phyloP scores from a whole-genome alignment of 2,888 invertebrate species.

The Pharmacophagus antenor region DNA sequence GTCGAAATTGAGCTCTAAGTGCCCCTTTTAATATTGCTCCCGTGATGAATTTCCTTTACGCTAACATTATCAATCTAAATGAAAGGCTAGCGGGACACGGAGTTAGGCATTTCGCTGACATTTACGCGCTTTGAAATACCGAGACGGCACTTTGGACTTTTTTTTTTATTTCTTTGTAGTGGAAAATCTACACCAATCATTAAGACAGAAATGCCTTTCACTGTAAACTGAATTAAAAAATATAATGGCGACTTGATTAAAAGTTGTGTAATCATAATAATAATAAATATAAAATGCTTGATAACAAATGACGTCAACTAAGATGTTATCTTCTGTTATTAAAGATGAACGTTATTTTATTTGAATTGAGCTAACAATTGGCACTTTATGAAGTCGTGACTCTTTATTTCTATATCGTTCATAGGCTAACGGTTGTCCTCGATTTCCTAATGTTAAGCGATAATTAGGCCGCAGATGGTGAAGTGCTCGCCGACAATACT shows the following conservation, averaged over 20 bases:
- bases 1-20: conserved; percentile 6
- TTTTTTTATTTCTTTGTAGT: not conserved
- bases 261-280: too few relatives aligned
- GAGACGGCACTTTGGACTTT: conserved; percentile 7
- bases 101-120: conserved; percentile 8
- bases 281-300: not conserved
- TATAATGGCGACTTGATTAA: too few relatives aligned
- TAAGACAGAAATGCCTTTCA: not conserved
- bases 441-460: too few relatives aligned
- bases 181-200: not conserved
- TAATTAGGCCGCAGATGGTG: too few relatives aligned
- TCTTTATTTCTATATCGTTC: too few relatives aligned
- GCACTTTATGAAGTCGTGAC: too few relatives aligned
- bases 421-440: too few relatives aligned
- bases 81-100: conserved; percentile 7
- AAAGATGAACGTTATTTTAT: too few relatives aligned
- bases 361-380: too few relatives aligned
- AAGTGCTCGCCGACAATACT: too few relatives aligned
- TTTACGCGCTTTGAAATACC: conserved; percentile 14
- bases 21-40: conserved; percentile 5
- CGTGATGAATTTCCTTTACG: conserved; percentile 25
- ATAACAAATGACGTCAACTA: too few relatives aligned
- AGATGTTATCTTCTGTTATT: too few relatives aligned
- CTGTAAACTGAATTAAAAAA: not conserved
- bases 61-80: conserved; percentile 18